Base-by-base conservation (phyloP, 1,140 invertebrate species). In the Drosophila ercepeae region DNA sequence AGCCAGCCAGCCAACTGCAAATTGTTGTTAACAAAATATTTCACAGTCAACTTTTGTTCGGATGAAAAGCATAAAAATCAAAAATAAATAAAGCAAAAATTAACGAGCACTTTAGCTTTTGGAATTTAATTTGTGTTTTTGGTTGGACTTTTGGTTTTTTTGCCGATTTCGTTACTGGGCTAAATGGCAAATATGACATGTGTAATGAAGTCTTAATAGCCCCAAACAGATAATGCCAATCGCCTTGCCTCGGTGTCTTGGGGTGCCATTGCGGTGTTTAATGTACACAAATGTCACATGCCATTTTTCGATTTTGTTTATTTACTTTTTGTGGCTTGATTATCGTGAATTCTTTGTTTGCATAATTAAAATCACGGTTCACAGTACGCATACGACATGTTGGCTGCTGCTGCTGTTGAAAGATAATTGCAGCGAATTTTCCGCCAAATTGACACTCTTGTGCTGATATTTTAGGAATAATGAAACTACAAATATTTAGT, bases 201-300 rank as follows among this genome's bases (percentile, higher is more conserved):
- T 84, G 81, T 86, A 84, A 84, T 84, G 81, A 84, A 84, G 81
- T 84, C 81, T 84, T 84, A 84, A 84, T 84, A 84, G 81, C 76
- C 32, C 53, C 50, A n/a, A n/a, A 46, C 34, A 79, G 79, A 84
- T 84, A 84, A 81, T 76, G 75, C 61, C 79, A 63, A 60, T 76
- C 50, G 48, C 60, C 58, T 64, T 60, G 13, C 53, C n/a, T n/a
- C n/a, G 41, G 16, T 63, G 39, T 63, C 55, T 78, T 78, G n/a
- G n/a, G n/a, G n/a, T n/a, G 61, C 54, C 68, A 46, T n/a, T n/a
- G n/a, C n/a, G 29, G 2, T 2, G 29, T 68, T 75, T 60, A 70
- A 59, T 59, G 49, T 44, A 29, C 67, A 48, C 58, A 79, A 84
- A 79, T 86, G 81, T 86, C 79, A 86, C 52, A 44, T 54, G 6